Evolutionary conservation across 1,140 invertebrate genomes (phyloP).

Genomic region (Capitella teleta): DNA sequence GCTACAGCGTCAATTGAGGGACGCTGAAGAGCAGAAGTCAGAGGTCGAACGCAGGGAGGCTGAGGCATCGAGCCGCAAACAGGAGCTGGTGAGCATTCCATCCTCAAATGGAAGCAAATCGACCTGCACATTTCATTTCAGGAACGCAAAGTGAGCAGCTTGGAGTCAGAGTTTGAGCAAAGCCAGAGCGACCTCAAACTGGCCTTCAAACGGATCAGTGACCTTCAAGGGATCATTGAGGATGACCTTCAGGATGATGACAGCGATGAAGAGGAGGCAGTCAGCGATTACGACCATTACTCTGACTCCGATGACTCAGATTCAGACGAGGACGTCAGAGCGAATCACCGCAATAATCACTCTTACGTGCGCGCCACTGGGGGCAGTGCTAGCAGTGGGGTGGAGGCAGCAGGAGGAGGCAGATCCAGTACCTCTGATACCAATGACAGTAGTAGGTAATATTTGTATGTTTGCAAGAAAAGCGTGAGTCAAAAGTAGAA

Average conservation of each 20-base stretch:
- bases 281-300: not conserved
- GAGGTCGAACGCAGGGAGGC: slow-evolving; percentile 55
- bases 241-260: slow-evolving; percentile 35
- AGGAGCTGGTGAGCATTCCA: slow-evolving; percentile 33
- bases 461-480: slow-evolving; percentile 1
- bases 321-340: not conserved
- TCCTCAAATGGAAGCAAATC: not conserved
- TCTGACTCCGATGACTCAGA: not conserved
- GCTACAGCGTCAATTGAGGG: slow-evolving; percentile 56
- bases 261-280: not conserved
- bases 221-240: slow-evolving; percentile 72
- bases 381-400: not conserved
- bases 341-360: not conserved
- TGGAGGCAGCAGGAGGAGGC: not conserved
- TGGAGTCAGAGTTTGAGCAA: slow-evolving; percentile 42
- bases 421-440: not conserved
- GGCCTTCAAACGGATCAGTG: slow-evolving; percentile 70
- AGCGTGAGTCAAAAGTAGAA: too few relatives aligned
- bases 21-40: slow-evolving; percentile 60
- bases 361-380: not conserved
- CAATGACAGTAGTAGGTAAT: slow-evolving; percentile 3
- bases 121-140: slow-evolving; percentile 14
- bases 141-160: slow-evolving; percentile 34
- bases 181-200: slow-evolving; percentile 59
- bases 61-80: slow-evolving; percentile 53